phyloP scores from a whole-genome alignment of 2,113 vertebrate species.

The Orientallactaga bullata region DNA sequence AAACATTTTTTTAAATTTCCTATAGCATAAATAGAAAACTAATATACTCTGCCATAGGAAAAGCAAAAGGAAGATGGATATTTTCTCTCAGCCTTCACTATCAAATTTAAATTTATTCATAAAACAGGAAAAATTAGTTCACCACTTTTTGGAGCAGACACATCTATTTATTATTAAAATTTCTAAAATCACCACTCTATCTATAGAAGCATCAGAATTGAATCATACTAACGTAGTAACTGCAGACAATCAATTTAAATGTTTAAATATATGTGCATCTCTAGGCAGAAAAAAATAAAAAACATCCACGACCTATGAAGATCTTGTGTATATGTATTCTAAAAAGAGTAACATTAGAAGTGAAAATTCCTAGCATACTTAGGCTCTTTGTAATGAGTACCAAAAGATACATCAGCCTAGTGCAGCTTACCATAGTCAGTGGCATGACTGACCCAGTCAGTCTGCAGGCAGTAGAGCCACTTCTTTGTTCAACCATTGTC shows the following conservation, averaged over 20 bases:
- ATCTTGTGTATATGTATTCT: neutral
- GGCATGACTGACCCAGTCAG: neutral
- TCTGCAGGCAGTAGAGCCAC: neutral
- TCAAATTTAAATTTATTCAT: conserved; percentile 14
- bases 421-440: neutral
- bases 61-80: neutral
- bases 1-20: neutral
- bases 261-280: neutral
- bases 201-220: neutral
- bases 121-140: neutral
- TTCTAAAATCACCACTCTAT: neutral
- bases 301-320: neutral
- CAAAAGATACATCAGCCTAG: neutral
- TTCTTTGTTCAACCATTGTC: neutral
- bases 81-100: neutral
- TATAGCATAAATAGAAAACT: neutral
- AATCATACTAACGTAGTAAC: neutral
- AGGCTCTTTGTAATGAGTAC: neutral
- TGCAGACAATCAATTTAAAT: neutral
- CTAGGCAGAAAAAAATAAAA: conserved; percentile 20
- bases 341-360: neutral
- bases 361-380: neutral
- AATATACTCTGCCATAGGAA: neutral
- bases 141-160: neutral
- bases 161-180: neutral